Evolutionary conservation across 2,888 invertebrate species (phyloP), one percentile per base, ranked within the genome.

Genomic region (Temnothorax rugatulus): DNA sequence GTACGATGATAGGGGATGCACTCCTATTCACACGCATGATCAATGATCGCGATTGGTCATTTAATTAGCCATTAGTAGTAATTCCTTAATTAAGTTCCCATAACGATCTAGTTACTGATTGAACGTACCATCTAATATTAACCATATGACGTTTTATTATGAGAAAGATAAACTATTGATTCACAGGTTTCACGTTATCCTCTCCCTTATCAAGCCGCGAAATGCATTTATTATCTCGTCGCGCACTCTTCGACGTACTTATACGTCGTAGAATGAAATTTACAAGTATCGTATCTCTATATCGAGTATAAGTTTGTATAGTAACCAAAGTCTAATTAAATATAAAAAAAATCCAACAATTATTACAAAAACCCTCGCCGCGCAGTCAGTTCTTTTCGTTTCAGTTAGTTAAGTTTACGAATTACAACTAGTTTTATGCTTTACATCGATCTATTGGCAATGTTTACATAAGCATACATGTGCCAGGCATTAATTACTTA

Each of bases 81-180:
- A 84, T 84, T 82, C 84, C 89, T 90, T 90, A 90, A 88, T 92
- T 91, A 93, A 91, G 92, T 89, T 92, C 89, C 91, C 92, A 92
- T 91, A 93, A 92, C 92, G 90, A 92, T 91, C 92, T 93, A 93
- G 92, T 91, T 86, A 91, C 59, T 83, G 71, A 74, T 79, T 89
- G 89, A 89, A 90, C 86, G 84, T 88, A 87, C 69, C 71, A 84
- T 82, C 89, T 89, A 90, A 86, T 69, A 84, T 88, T 88, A 87
- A 87, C 69, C 88, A 74, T 86, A 74, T 86, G 84, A 88, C 68
- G 73, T 90, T 47, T 87, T 29, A 29, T 92, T 91, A 90, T 87
- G 87, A 84, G 86, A 90, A 91, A 83, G 89, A 90, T 91, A 89
- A 92, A 91, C 88, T 92, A 92, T 91, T 89, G 88, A 88, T 92